Evolutionary conservation across 2,888 invertebrate genomes (phyloP), one percentile per base, ranked within the genome.

Genomic region (Craniophora ligustri): DNA sequence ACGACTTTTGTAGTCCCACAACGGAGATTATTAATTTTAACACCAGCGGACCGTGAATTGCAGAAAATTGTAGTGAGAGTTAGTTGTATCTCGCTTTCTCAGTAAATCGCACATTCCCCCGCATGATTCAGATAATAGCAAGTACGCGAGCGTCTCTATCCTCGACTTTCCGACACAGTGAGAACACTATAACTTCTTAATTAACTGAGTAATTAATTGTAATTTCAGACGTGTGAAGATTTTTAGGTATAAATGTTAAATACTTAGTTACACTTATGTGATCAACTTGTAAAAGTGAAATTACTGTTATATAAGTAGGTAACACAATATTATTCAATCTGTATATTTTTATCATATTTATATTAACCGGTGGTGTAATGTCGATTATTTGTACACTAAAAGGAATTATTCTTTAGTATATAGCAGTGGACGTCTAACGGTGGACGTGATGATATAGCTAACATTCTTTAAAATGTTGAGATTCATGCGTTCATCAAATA

Each of bases 31-130:
- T 67, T 73, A 60, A 68, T 74, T 72, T 71, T 49, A 53, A 65
- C 50, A 62, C 58, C 69, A 72, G 75, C 61, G 42, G 69, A 75
- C 61, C 72, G 69, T 75, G 69, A 69, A 75, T 72, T 67, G 63
- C 72, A 67, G 67, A 72, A 45, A 73, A 72, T 72, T 64, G 39
- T 66, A 75, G 72, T 73, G 73, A 75, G 73, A 73, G 75, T 48
- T 57, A 30, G 47, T 58, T 41, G 42, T 41, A 62, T 53, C 56
- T 66, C 41, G 48, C 58, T 64, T 73, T 73, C 73, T 75, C 73
- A 72, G 66, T 63, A 49, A 66, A 66, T 74, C 45, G 54, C 32
- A 53, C 60, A 75, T 75, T 69, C 75, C 69, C 50, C 40, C 23
- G 56, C 35, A 53, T 68, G 54, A 62, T 55, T 67, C 49, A 62